These are phyloP conservation scores for Megaceryle torquata DNA, from an alignment of 2,113 vertebrate genomes.

Conservation along the genomic window DNA sequence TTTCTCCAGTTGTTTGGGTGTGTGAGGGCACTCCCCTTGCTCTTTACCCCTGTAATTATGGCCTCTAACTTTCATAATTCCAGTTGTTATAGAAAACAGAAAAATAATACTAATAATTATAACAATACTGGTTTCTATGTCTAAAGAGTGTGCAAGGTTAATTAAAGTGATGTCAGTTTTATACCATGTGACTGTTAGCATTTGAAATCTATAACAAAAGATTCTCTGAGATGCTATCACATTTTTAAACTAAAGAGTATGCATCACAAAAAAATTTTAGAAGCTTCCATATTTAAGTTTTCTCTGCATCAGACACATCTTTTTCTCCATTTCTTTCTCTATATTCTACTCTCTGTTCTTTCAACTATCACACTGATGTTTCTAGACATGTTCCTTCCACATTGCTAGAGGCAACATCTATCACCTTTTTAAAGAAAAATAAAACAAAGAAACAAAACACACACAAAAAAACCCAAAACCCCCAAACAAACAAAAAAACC, in stretches of 20 bases:
- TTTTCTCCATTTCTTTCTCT: not conserved
- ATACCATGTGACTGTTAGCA: not conserved
- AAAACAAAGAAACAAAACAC: not conserved
- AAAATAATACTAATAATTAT: not conserved
- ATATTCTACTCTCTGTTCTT: not conserved
- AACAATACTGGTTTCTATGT: rapidly evolving
- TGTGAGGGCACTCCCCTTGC: not conserved
- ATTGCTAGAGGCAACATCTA: not conserved
- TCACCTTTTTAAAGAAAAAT: not conserved
- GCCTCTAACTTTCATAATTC: not conserved
- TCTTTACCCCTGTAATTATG: not conserved
- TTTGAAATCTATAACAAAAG: not conserved
- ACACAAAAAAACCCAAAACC: too few relatives aligned
- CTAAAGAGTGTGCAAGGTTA: not conserved
- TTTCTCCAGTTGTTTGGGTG: not conserved
- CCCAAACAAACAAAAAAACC: too few relatives aligned
- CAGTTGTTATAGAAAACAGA: not conserved
- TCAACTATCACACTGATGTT: not conserved
- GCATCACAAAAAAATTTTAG: not conserved
- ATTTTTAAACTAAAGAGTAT: not conserved
- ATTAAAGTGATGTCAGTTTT: not conserved
- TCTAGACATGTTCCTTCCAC: not conserved
- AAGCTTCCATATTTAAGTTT: not conserved
- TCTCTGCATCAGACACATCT: not conserved
- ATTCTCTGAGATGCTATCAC: not conserved